Conservation (phyloP, 2,797 vertebrate genomes). For the Enteromius trimaculatus region DNA sequence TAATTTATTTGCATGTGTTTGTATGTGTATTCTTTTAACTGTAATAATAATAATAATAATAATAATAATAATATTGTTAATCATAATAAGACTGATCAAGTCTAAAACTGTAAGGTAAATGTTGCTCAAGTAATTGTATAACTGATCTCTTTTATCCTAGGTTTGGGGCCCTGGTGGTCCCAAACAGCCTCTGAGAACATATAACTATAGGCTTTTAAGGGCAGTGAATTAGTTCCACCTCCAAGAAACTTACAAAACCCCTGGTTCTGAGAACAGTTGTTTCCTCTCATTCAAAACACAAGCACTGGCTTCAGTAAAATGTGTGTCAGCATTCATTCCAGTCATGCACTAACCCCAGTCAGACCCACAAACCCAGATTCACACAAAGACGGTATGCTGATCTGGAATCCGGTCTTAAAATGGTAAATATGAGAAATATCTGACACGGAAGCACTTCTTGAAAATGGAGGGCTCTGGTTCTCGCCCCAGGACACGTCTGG, state of each 20-base stretch:
- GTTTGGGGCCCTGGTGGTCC: neutral
- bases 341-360: neutral
- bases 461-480: neutral
- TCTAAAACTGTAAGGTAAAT: neutral
- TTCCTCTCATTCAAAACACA: neutral
- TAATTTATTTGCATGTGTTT: neutral
- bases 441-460: neutral
- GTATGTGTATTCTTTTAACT: neutral
- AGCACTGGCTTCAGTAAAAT: conserved; percentile 4
- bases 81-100: no score
- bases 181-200: neutral
- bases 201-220: neutral
- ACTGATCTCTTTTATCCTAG: neutral
- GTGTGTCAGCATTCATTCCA: conserved; percentile 14
- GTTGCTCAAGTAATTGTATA: neutral
- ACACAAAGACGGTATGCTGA: neutral
- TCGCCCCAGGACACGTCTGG: neutral
- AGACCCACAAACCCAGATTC: conserved; percentile 18
- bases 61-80: no score
- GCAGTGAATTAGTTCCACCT: conserved; percentile 14
- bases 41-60: neutral
- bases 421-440: neutral
- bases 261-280: conserved; percentile 18
- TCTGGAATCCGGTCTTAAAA: neutral
- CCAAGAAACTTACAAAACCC: neutral